A percentile compares a stretch with the other conserved stretches of the same genome.
Conservation (phyloP, 2,888 invertebrate species). For the Cecidostiba fungosa region DNA sequence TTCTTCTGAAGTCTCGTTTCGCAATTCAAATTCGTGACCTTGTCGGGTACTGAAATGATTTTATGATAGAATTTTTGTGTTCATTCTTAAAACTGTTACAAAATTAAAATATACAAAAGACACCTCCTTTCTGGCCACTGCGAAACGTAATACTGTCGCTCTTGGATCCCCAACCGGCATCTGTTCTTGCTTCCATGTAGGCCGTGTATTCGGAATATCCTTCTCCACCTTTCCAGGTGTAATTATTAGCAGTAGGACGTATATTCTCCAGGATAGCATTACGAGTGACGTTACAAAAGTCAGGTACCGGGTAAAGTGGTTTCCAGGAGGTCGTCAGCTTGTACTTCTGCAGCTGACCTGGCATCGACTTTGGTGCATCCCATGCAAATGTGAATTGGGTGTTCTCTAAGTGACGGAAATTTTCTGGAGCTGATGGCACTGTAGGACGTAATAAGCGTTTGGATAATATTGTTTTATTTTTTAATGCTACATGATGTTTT, state of each 20-base stretch:
- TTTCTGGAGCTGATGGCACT: constrained; percentile 35
- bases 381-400: constrained; percentile 21
- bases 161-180: constrained; percentile 69
- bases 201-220: constrained; percentile 69
- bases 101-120: constrained; percentile 15
- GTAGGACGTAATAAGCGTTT: neutral
- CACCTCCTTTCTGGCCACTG: constrained; percentile 65
- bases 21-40: constrained; percentile 68
- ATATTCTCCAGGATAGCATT: constrained; percentile 53
- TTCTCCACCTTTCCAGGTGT: constrained; percentile 62
- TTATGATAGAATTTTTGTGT: neutral
- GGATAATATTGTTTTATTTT: neutral
- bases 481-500: neutral
- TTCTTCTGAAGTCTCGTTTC: neutral
- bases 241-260: constrained; percentile 43
- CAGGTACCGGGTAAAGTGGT: constrained; percentile 67
- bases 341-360: constrained; percentile 70
- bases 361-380: constrained; percentile 67
- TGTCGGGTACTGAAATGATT: constrained; percentile 68
- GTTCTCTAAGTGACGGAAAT: neutral
- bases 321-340: constrained; percentile 68
- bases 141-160: constrained; percentile 5
- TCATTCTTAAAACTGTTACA: neutral
- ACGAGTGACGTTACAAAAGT: constrained; percentile 66
- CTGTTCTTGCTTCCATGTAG: constrained; percentile 71